Conservation (phyloP, 2,113 vertebrate genomes). For the Istiophorus platypterus region DNA sequence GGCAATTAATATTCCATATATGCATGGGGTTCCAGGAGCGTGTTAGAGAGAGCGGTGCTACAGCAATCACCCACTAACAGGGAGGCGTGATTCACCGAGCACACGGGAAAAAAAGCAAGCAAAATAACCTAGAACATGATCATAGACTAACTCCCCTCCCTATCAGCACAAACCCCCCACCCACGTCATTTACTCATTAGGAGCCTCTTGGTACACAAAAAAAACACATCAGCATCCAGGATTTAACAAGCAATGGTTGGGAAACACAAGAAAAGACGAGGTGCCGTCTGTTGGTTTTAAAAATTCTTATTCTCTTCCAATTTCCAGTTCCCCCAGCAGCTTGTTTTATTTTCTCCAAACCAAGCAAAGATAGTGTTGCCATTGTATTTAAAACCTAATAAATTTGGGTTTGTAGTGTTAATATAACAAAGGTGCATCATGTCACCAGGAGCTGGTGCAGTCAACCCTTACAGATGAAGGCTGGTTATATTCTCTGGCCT, state of each 20-base stretch:
- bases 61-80: conserved; percentile 64
- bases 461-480: neutral
- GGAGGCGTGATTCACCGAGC: conserved; percentile 32
- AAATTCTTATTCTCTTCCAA: neutral
- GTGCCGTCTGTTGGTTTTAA: neutral
- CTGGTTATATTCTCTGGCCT: neutral
- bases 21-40: conserved; percentile 2
- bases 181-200: neutral
- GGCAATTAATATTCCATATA: conserved; percentile 67
- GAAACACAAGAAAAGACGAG: neutral
- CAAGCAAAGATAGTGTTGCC: too few species aligned
- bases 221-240: neutral
- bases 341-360: too few species aligned
- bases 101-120: conserved; percentile 9
- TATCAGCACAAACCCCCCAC: neutral
- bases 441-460: neutral
- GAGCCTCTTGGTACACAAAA: conserved; percentile 3
- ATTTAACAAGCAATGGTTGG: neutral
- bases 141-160: neutral
- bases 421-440: neutral
- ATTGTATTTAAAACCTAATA: neutral
- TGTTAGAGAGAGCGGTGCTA: conserved; percentile 26
- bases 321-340: too few species aligned
- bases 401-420: neutral
- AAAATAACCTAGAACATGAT: neutral